Conservation (phyloP, 2,797 vertebrate genomes). For the Pangasius larnaudii region DNA sequence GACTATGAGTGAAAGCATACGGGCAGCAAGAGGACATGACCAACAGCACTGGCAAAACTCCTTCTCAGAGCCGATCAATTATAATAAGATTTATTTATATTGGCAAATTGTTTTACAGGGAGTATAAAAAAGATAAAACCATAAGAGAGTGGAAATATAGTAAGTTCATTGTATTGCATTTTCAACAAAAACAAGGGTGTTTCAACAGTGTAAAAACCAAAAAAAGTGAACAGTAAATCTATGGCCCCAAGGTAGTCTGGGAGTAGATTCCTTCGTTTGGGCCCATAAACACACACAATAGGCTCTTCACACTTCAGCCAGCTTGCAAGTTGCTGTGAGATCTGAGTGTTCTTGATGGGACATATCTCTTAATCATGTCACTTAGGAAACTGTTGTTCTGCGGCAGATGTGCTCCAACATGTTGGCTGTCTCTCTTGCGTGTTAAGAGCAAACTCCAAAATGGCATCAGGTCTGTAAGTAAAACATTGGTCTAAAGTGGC, state of each 20-base stretch:
- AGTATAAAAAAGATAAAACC: not conserved
- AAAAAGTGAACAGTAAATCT: not conserved
- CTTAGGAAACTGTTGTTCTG: slow-evolving; percentile 60
- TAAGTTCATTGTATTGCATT: not conserved
- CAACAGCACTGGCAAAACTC: not conserved
- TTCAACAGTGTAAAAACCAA: not conserved
- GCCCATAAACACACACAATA: not conserved
- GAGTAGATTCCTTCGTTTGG: not conserved
- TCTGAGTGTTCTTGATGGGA: not conserved
- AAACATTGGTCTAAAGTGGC: not conserved
- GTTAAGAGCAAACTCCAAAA: slow-evolving; percentile 18
- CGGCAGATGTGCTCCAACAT: slow-evolving; percentile 65
- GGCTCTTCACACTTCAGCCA: not conserved
- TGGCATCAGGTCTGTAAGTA: not conserved
- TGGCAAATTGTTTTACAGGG: not conserved
- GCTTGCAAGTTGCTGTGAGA: not conserved
- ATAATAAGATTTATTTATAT: slow-evolving; percentile 7
- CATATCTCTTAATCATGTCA: slow-evolving; percentile 15
- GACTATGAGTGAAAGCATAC: slow-evolving; percentile 52
- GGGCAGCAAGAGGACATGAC: slow-evolving; percentile 58
- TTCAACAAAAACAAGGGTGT: not conserved
- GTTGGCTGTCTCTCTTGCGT: slow-evolving; percentile 62
- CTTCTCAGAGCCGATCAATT: slow-evolving; percentile 57
- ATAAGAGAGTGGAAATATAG: not conserved
- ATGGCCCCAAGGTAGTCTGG: not conserved